Percentiles rank a stretch among this genome's conserved stretches.
phyloP scores from a whole-genome alignment of 2,888 invertebrate genomes.

The Aspidiotus destructor region DNA sequence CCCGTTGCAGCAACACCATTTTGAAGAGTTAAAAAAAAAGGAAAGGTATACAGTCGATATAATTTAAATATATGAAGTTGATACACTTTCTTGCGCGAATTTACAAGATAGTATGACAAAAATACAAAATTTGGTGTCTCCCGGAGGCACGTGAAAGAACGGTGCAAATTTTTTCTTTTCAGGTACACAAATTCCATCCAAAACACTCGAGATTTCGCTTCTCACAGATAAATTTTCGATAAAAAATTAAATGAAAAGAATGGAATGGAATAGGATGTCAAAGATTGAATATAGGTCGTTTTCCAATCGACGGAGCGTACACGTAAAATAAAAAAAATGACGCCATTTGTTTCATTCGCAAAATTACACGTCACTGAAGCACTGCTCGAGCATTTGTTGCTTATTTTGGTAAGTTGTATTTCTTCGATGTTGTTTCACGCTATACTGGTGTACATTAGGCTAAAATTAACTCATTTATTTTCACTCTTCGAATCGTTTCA shows the following conservation, averaged over 20 bases:
- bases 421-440: background rate
- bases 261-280: constrained; percentile 17
- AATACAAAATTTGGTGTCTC: background rate
- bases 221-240: constrained; percentile 14
- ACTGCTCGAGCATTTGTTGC: constrained; percentile 26
- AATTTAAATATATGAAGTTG: background rate
- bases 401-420: constrained; percentile 23
- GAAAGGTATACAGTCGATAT: background rate
- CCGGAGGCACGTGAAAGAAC: no score
- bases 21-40: background rate
- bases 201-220: background rate
- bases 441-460: background rate
- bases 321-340: constrained; percentile 18
- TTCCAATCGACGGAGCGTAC: constrained; percentile 12
- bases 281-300: constrained; percentile 21
- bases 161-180: no score
- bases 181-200: no score
- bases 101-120: background rate
- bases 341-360: constrained; percentile 23
- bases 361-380: constrained; percentile 26
- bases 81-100: background rate
- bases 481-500: constrained; percentile 2
- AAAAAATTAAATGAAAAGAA: constrained; percentile 21
- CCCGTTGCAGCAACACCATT: background rate
- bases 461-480: constrained; percentile 21